Conservation (phyloP, 2,113 vertebrate species). For the Pampusana beccarii region DNA sequence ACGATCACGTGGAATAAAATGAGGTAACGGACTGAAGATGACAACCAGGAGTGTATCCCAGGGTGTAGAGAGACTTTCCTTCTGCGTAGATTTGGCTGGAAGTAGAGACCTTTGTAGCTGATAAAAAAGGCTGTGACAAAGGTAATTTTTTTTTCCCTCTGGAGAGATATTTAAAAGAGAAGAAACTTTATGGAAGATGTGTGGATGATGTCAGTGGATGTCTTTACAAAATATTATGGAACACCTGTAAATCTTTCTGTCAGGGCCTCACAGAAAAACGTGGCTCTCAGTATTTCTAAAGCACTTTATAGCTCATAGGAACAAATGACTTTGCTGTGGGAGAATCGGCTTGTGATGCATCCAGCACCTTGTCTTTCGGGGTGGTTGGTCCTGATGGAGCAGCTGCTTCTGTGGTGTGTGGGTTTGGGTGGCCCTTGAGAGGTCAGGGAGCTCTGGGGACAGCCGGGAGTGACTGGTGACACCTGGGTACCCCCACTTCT, state of each 20-base stretch:
- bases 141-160: neutral
- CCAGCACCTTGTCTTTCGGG: neutral
- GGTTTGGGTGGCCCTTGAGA: fast-evolving
- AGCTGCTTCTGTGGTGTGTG: fast-evolving
- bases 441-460: fast-evolving
- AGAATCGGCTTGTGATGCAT: neutral
- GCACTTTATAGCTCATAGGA: neutral
- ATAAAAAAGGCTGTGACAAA: neutral
- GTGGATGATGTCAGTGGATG: neutral
- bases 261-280: neutral
- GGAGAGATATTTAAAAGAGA: neutral
- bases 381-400: neutral
- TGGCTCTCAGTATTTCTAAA: neutral
- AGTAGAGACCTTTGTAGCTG: neutral
- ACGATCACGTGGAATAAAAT: fast-evolving
- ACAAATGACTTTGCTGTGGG: neutral
- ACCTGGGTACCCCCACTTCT: fast-evolving
- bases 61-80: neutral
- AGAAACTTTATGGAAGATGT: neutral
- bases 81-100: neutral
- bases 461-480: neutral
- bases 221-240: neutral
- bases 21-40: neutral
- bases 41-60: neutral
- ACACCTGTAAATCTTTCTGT: neutral